A percentile compares a stretch with the other conserved stretches of the same genome.
phyloP scores from a whole-genome alignment of 2,113 vertebrate genomes.

The Gymnarchus niloticus region DNA sequence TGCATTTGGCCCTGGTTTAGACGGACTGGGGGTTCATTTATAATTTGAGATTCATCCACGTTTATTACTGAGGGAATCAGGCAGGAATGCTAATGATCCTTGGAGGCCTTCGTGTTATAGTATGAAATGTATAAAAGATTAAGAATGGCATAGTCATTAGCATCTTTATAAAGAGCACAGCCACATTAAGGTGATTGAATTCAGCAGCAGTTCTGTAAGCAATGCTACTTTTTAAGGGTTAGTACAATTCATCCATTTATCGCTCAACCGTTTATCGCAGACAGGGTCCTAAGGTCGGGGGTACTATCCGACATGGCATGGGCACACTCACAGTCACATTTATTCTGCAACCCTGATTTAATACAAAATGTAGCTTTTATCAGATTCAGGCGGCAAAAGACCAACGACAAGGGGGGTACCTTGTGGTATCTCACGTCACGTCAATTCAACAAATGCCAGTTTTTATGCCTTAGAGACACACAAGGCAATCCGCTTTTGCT shows the following conservation, averaged over 20 bases:
- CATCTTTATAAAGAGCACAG: not conserved
- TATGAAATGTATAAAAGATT: not conserved
- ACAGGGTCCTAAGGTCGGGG: not conserved
- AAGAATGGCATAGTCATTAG: not conserved
- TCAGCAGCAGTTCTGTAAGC: not conserved
- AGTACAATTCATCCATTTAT: constrained; percentile 2
- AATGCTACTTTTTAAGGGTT: not conserved
- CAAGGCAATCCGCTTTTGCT: not conserved
- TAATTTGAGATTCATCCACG: not conserved
- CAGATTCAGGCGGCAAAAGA: not conserved
- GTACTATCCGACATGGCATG: not conserved
- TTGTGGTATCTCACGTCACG: not conserved
- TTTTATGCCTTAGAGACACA: not conserved
- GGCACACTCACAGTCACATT: not conserved
- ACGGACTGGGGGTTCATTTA: constrained; percentile 22
- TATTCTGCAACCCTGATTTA: too few species aligned
- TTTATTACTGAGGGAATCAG: not conserved
- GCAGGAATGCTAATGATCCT: not conserved
- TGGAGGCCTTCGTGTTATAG: not conserved
- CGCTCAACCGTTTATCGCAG: not conserved
- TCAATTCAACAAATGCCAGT: not conserved
- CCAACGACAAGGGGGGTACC: not conserved
- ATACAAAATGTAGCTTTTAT: too few species aligned
- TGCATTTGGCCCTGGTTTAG: not conserved
- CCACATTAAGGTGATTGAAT: not conserved